A percentile compares a stretch with the other conserved stretches of the same genome.
Conservation (phyloP, 2,797 vertebrate genomes). For the Scolopax rusticola region DNA sequence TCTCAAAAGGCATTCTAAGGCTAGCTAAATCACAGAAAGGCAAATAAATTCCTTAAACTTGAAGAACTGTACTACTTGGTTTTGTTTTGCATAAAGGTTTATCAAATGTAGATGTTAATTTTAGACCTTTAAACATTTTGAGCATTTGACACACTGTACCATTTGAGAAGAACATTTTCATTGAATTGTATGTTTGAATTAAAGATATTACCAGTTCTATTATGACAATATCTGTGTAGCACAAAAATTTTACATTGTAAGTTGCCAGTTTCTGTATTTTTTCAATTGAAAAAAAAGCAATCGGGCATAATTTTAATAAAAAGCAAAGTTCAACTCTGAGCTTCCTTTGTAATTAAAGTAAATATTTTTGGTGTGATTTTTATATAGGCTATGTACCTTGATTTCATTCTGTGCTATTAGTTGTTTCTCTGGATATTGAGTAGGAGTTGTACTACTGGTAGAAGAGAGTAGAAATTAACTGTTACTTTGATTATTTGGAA, state of each 20-base stretch:
- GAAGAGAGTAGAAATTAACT: background rate
- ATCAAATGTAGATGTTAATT: background rate
- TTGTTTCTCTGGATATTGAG: background rate
- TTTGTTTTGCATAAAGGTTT: background rate
- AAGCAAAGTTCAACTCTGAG: background rate
- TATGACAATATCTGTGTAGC: background rate
- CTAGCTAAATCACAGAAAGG: background rate
- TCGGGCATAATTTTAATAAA: background rate
- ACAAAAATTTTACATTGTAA: background rate
- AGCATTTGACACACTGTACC: background rate
- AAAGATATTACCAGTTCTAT: background rate
- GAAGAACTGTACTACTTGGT: background rate
- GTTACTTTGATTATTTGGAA: background rate
- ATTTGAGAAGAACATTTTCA: background rate
- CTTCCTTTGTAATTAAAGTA: background rate
- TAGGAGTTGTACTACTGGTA: background rate
- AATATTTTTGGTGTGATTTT: background rate
- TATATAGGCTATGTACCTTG: background rate
- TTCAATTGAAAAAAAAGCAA: background rate
- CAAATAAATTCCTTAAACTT: background rate
- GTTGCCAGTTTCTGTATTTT: background rate
- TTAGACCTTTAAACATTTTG: background rate
- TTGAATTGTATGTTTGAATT: background rate
- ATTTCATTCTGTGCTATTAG: background rate
- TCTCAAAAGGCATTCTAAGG: background rate